Evolutionary conservation across 1,140 invertebrate species (phyloP), one percentile per base, ranked within the genome.

Genomic region (Saccostrea cuccullata): DNA sequence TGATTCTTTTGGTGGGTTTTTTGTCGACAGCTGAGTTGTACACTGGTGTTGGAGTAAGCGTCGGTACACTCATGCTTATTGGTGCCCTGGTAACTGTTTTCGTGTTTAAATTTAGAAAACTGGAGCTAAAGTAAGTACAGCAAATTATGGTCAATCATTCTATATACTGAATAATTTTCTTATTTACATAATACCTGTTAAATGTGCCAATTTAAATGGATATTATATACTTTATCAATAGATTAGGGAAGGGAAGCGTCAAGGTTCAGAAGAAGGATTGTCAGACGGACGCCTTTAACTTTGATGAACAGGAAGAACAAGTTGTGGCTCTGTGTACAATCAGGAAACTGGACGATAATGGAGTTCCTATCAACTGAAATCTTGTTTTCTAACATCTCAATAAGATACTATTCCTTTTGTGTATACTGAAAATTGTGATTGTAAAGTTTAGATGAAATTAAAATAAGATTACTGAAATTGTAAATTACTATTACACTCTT

Each of bases 271-370:
- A 77, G 70, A 77, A 36, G 26, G 23, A 77, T 26, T 30, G 70
- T 17, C 70, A 77, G 26, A 1, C 26, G 11, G 70, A 77, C 26
- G 70, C 70, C 70, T 77, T 77, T 77, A 77, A 77, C 70, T 77
- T 77, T 17, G 13, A 77, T 4, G 70, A 77, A 77, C 26, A 77
- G 30, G 26, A 77, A 15, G 26, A 3, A 11, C 13, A 77, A 12
- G 26, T 11, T 30, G 70, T 77, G 13, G 12, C 26, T 77, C 70
- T 77, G 23, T 77, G 70, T 30, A 77, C 70, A 26, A 77, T 77
- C 23, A 77, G 26, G 26, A 26, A 36, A 26, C 70, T 77, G 23
- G 70, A 77, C 26, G 70, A 77, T 30, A 30, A 30, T 77, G 70
- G 26, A 6, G 26, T 77, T 36, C 26, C 23, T 12, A 4, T 67